Evolutionary conservation across 2,797 vertebrate species (phyloP), one percentile per base, ranked within the genome.

Genomic region (Lycodopsis pacificus): DNA sequence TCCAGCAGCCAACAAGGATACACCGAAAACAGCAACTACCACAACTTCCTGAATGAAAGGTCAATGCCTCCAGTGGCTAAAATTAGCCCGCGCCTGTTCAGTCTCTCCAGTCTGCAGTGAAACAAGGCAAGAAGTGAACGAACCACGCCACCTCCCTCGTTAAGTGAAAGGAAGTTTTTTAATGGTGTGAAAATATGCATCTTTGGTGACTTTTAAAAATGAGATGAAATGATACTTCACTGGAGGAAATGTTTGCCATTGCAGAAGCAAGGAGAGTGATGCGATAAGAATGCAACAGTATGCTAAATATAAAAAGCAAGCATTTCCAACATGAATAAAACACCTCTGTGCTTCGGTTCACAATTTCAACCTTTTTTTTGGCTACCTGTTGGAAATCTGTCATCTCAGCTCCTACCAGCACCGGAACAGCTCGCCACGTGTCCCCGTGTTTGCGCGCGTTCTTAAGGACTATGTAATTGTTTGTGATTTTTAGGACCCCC

Each of bases 11-110:
- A 80, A 73, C 48, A 48, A 25, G 44, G 27, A 75, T 38, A 54
- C 64, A 73, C 58, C 65, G 67, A 59, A 83, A 36, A 73, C 69
- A 70, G 57, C 38, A 82, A 80, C 73, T 59, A 77, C 69, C 42
- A 82, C 58, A 75, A 54, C 81, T 71, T 59, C 69, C 77, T 74
- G 51, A 88, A 83, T 75, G 54, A 92, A 89, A 91, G 87, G 86
- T 91, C 87, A 91, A 22, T 19, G 62, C 40, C 27, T 83, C 62
- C 38, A 12, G 53, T 13, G 57, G 84, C 80, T 77, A 86, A 89
- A 89, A 89, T 86, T 81, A 83, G 80, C 69, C 38, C 0, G 2
- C 36, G 34, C 25, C 36, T 48, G 65, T 42, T 20, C 17, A 64
- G 46, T 27, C 66, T 49, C 30, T 4, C 36, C 48, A 9, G 32